Evolutionary conservation across 2,888 invertebrate genomes (phyloP).

Genomic region (Reticulitermes lucifugus): DNA sequence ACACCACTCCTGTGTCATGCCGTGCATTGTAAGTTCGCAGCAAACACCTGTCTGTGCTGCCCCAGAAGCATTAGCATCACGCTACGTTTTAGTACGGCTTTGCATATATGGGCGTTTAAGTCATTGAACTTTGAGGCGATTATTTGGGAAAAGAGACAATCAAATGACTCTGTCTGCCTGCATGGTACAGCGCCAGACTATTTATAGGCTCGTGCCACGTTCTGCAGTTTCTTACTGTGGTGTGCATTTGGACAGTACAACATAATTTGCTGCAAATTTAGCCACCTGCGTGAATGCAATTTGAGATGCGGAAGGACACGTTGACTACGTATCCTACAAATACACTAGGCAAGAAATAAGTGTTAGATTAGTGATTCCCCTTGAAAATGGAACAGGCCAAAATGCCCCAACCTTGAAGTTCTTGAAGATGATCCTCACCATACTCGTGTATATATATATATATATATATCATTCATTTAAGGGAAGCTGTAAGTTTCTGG

Average conservation of each 20-base stretch:
- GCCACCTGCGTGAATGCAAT: conserved; percentile 31
- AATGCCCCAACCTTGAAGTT: too few relatives aligned
- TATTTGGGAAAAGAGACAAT: not conserved
- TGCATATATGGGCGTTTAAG: not conserved
- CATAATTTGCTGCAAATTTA: not conserved
- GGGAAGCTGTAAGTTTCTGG: too few relatives aligned
- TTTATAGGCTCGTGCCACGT: not conserved
- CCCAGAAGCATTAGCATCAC: not conserved
- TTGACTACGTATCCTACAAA: not conserved
- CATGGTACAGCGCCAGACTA: not conserved
- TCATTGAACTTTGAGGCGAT: not conserved
- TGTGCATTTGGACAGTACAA: not conserved
- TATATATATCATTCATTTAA: too few relatives aligned
- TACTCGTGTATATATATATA: too few relatives aligned
- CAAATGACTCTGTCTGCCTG: not conserved
- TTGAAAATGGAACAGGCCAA: too few relatives aligned
- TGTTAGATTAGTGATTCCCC: too few relatives aligned
- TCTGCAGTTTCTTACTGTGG: not conserved
- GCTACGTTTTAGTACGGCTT: not conserved
- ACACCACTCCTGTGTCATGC: not conserved
- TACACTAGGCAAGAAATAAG: too few relatives aligned
- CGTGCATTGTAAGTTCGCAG: not conserved
- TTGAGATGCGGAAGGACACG: not conserved
- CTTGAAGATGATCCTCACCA: too few relatives aligned
- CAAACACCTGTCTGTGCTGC: not conserved